Base-by-base conservation (phyloP, 37 sponge, comb jelly and placozoan genomes). In the Spongilla lacustris region DNA sequence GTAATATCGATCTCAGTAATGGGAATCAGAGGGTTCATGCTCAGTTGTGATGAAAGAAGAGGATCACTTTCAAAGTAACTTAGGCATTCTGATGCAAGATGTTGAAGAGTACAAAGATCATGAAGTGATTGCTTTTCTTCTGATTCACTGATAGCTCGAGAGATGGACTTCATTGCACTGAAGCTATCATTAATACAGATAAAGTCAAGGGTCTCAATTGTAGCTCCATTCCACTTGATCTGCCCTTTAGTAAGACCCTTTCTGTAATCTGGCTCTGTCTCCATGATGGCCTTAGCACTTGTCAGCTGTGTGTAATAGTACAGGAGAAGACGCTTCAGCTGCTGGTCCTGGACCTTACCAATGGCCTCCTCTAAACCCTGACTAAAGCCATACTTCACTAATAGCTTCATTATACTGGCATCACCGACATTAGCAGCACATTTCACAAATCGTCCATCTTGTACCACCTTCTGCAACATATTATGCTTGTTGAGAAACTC, bases 1-100 rank as follows among this genome's bases (percentile, higher is more conserved):
- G 83, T 49, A 2, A 93, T 38, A 24, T 86, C 75, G 30, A 93
- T 67, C 68, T 89, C 87, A 0, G 87, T 83, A 35, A 93, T 73
- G 8, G 69, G 41, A 41, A 41, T 41, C 3, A 41, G 79, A 1
- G 41, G 41, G 6, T 6, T 41, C 6, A 6, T 41, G 41, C 6
- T 41, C 41, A 41, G 6, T 6, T 41, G 41, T 6, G 6, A 41
- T 41, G 41, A 3, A 41, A 41, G 3, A 6, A 41, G 6, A 41
- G 41, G 41, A 41, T 6, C 41, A 41, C 6, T 41, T 41, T 50
- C 50, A 34, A 85, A 85, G 82, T 90, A 90, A 0, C 75, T 27
- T 26, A 85, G 68, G 73, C 91, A 90, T 14, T 81, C 81, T 41
- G 6, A 12, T 24, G 86, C 91, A 1, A 90, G 77, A 13, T 81